These are phyloP conservation scores for Seriola quinqueradiata DNA, from an alignment of 2,113 vertebrate species.

Conservation along the genomic window DNA sequence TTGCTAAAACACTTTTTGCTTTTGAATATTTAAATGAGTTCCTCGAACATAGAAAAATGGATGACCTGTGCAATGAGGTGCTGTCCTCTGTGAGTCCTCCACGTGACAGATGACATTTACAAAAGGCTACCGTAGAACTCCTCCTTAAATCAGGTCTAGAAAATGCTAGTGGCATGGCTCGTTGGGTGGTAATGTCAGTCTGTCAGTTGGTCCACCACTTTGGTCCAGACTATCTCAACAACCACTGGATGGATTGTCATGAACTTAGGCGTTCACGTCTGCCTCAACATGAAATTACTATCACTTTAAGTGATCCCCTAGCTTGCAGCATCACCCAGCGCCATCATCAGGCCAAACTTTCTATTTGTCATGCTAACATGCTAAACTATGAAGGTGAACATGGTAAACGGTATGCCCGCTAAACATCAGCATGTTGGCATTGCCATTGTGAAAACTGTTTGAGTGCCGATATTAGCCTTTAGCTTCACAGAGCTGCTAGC, in stretches of 20 bases:
- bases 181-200: no score
- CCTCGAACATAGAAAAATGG: conserved; percentile 22
- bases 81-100: not conserved
- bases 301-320: not conserved
- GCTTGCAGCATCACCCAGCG: not conserved
- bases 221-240: not conserved
- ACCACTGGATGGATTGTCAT: not conserved
- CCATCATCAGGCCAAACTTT: not conserved
- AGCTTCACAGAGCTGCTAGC: not conserved
- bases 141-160: not conserved
- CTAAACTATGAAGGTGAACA: not conserved
- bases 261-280: not conserved
- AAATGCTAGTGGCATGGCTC: no score
- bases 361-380: no score
- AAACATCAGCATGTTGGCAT: not conserved
- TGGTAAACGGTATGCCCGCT: not conserved
- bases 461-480: not conserved
- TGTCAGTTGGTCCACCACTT: not conserved
- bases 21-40: conserved; percentile 61
- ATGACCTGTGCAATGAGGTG: not conserved
- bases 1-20: conserved; percentile 2
- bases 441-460: not conserved
- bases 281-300: not conserved
- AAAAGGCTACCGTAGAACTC: not conserved
- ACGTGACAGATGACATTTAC: not conserved